Percentiles rank a stretch among this genome's conserved stretches.
Evolutionary conservation across 2,113 vertebrate genomes (phyloP).

Genomic region (Crotalus viridis): DNA sequence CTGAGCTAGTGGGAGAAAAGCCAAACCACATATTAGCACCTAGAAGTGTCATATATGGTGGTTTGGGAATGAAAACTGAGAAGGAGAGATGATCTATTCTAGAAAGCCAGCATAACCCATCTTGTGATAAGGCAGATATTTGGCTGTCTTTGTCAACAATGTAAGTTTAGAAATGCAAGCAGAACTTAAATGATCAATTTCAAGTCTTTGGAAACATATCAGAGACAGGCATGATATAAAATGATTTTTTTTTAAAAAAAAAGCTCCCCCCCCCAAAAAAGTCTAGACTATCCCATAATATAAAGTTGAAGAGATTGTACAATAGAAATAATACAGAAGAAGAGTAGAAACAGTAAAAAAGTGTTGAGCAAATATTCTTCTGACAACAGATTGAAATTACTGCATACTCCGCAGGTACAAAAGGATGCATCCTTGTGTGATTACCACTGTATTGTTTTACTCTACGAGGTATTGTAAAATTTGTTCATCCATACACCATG

Average conservation of each 20-base stretch:
- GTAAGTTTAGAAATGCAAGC: neutral
- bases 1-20: neutral
- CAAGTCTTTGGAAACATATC: neutral
- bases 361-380: neutral
- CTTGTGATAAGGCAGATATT: neutral
- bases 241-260: neutral
- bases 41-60: neutral
- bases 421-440: neutral
- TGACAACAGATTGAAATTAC: neutral
- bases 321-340: neutral
- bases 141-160: neutral
- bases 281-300: neutral
- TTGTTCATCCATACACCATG: neutral
- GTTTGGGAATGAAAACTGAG: neutral
- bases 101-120: neutral
- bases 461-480: neutral
- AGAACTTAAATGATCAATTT: neutral
- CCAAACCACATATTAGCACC: neutral
- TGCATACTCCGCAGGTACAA: neutral
- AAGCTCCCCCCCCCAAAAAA: fast-evolving
- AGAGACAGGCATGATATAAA: neutral
- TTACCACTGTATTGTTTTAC: neutral
- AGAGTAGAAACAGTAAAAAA: neutral
- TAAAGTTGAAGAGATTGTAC: neutral
- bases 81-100: neutral